Evolutionary conservation across 1,140 invertebrate species (phyloP).

Genomic region (Telenomus remus): DNA sequence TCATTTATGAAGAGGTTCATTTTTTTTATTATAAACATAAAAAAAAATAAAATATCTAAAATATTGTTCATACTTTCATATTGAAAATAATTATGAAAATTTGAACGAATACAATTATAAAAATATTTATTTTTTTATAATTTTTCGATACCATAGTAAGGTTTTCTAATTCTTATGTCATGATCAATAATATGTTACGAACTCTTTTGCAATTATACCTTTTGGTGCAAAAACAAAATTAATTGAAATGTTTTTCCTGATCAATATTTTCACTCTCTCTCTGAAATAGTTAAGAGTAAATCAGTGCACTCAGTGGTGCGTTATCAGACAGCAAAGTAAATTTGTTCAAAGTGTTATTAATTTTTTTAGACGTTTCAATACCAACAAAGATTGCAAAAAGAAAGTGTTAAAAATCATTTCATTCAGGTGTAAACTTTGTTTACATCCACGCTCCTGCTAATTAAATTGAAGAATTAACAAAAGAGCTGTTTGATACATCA

Average conservation of each 20-base stretch:
- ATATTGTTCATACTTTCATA: too few species aligned
- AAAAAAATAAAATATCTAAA: too few species aligned
- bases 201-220: not conserved
- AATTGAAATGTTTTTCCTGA: slow-evolving; percentile 32
- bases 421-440: not conserved
- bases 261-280: slow-evolving; percentile 42
- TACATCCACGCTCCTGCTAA: too few species aligned
- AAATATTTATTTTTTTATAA: too few species aligned
- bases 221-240: not conserved
- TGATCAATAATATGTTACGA: not conserved
- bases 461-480: too few species aligned
- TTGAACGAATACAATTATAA: too few species aligned
- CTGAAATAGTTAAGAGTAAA: not conserved
- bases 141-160: too few species aligned
- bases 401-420: slow-evolving; percentile 19
- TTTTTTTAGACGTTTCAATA: slow-evolving; percentile 21
- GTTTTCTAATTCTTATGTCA: too few species aligned
- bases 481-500: too few species aligned
- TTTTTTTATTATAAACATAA: not conserved
- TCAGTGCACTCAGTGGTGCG: slow-evolving; percentile 14
- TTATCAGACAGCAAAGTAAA: slow-evolving; percentile 35
- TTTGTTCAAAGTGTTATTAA: slow-evolving; percentile 40
- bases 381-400: slow-evolving; percentile 18
- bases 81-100: too few species aligned
- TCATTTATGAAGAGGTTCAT: too few species aligned